Evolutionary conservation across 2,888 invertebrate genomes (phyloP), one percentile per base, ranked within the genome.

Genomic region (Dione vanillae): DNA sequence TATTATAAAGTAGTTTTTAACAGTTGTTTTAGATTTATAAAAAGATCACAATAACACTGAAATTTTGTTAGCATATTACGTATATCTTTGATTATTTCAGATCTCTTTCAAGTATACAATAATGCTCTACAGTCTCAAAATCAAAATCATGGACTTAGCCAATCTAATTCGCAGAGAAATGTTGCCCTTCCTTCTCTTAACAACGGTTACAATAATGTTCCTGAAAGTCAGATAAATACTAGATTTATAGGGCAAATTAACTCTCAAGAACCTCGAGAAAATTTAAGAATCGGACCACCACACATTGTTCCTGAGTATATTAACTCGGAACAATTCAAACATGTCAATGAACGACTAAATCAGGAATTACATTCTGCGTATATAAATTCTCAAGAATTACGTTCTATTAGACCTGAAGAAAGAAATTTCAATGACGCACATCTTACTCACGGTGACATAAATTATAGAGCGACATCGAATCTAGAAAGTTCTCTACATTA

Each of bases 261-360:
- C 2, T 12, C 64, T 16, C 19, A 19, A 49, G 19, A 51, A 0
- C 9, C 51, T 37, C 19, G 37, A 49, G 5, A 37, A 20, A 51
- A 51, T 51, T 1, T 49, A 37, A 47, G 49, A 19, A 40, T 37
- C 14, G 19, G 35, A 49, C 19, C 16, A 14, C 40, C 37, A 64
- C 45, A 45, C 10, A 49, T 37, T 64, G 49, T 37, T 64, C 40
- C 64, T 19, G 49, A 64, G 19, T 64, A 49, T 47, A 37, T 14
- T 14, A 49, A 64, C 3, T 20, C 40, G 10, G 19, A 64, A 9
- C 47, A 40, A 64, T 16, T 19, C 0, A 49, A 19, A 7, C 12
- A 40, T 40, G 9, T 14, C 5, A 51, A 64, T 64, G 37, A 20
- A 45, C 27, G 49, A 14, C 40, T 51, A 51, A 64, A 51, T 20